Conservation (phyloP, 2,888 invertebrate genomes). For the Stenodema calcarata region DNA sequence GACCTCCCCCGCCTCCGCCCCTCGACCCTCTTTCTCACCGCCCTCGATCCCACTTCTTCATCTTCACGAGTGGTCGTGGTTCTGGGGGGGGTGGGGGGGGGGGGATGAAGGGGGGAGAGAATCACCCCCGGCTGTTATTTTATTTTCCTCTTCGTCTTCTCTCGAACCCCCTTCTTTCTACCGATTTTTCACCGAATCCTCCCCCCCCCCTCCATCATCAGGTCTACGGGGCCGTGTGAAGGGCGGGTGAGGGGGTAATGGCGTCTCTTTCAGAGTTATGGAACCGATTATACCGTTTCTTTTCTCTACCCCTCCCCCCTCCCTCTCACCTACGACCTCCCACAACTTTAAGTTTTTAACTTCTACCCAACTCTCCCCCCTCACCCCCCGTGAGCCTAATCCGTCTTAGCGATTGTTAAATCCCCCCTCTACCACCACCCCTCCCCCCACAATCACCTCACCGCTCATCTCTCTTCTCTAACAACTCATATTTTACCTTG, state of each 20-base stretch:
- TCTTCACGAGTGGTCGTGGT: not conserved
- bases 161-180: not conserved
- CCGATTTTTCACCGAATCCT: slow-evolving; percentile 1
- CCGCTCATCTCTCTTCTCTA: too few species aligned
- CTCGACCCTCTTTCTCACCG: not conserved
- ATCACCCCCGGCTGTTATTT: not conserved
- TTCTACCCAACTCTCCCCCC: not conserved
- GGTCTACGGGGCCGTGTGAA: too few species aligned
- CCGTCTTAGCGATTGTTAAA: slow-evolving; percentile 31
- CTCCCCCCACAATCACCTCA: too few species aligned
- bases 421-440: not conserved
- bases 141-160: slow-evolving; percentile 20
- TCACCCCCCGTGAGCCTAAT: slow-evolving; percentile 8
- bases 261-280: slow-evolving; percentile 52
- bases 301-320: not conserved
- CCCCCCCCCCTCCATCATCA: not conserved
- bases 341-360: slow-evolving; percentile 7
- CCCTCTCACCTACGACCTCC: not conserved
- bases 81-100: not conserved
- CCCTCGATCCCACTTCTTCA: not conserved
- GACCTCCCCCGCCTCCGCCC: slow-evolving; percentile 27
- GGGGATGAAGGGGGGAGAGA: not conserved
- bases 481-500: not conserved
- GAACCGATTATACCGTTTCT: slow-evolving; percentile 46
- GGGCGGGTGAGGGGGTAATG: slow-evolving; percentile 24